These are phyloP conservation scores for Chaunax sp. DNA, from an alignment of 2,797 vertebrate species.

Conservation along the genomic window DNA sequence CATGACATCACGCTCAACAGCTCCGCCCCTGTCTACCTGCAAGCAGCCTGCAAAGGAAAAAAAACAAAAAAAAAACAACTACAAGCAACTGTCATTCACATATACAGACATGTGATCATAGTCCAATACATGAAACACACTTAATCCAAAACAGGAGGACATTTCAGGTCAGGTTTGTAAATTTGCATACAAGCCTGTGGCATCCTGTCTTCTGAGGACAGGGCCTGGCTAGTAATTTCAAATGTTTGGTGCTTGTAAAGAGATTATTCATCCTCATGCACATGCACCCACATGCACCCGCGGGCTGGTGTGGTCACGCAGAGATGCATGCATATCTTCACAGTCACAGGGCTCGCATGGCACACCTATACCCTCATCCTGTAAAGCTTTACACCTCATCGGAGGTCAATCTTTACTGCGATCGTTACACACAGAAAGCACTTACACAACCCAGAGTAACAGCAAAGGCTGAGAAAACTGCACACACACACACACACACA, in stretches of 20 bases:
- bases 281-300: not conserved
- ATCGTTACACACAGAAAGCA: constrained; percentile 42
- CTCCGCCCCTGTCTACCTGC: too few relatives aligned
- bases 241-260: constrained; percentile 63
- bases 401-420: constrained; percentile 41
- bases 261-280: constrained; percentile 58
- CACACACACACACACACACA: not conserved
- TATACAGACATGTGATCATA: not conserved
- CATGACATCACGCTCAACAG: too few relatives aligned
- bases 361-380: constrained; percentile 1
- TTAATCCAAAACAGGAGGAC: constrained; percentile 33
- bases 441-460: constrained; percentile 41
- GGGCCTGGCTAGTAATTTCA: constrained; percentile 54
- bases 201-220: constrained; percentile 54
- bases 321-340: constrained; percentile 4
- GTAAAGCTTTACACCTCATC: constrained; percentile 43
- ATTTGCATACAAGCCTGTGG: constrained; percentile 40
- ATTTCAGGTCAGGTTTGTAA: constrained; percentile 50
- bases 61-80: not conserved
- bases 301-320: not conserved
- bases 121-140: not conserved
- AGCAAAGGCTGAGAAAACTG: constrained; percentile 8
- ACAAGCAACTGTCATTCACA: not conserved
- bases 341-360: constrained; percentile 3
- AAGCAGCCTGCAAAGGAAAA: too few relatives aligned